Percentiles rank a stretch among this genome's conserved stretches.
Evolutionary conservation across 2,888 invertebrate genomes (phyloP).

Genomic region (Agrochola litura): DNA sequence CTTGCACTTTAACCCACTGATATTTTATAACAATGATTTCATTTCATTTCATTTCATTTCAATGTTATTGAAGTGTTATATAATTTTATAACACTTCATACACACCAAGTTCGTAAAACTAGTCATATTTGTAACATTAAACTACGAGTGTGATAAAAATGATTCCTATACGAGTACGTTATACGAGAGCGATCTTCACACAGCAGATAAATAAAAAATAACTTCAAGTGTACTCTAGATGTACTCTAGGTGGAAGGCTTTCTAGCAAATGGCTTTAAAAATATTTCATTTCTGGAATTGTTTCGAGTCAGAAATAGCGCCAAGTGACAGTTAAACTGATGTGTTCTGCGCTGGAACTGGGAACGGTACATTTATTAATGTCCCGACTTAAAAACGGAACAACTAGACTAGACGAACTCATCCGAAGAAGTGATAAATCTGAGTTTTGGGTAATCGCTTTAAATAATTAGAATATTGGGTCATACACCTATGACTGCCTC

Average conservation of each 20-base stretch:
- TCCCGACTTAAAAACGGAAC: slow-evolving; percentile 72
- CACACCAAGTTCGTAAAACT: slow-evolving; percentile 23
- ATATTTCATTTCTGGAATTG: slow-evolving; percentile 88
- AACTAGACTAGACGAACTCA: slow-evolving; percentile 64
- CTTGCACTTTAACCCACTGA: slow-evolving; percentile 14
- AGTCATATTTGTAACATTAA: slow-evolving; percentile 23
- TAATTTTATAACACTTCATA: no score
- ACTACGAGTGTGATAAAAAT: slow-evolving; percentile 32
- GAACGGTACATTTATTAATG: slow-evolving; percentile 85
- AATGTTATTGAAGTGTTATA: no score
- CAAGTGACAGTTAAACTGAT: slow-evolving; percentile 88
- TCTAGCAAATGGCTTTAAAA: slow-evolving; percentile 88
- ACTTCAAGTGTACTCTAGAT: slow-evolving; percentile 75
- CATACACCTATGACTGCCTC: no score
- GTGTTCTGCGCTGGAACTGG: slow-evolving; percentile 79
- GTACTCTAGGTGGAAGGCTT: slow-evolving; percentile 80
- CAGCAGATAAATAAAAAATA: slow-evolving; percentile 80
- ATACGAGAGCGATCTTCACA: slow-evolving; percentile 42
- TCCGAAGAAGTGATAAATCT: slow-evolving; percentile 46
- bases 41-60: no score
- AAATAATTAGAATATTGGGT: slow-evolving; percentile 4
- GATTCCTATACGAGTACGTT: slow-evolving; percentile 37
- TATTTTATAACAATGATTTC: slow-evolving; percentile 3
- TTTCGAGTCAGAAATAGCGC: slow-evolving; percentile 85
- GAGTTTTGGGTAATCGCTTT: slow-evolving; percentile 23